phyloP scores from a whole-genome alignment of 2,797 vertebrate species.

The Acanthis flammea region DNA sequence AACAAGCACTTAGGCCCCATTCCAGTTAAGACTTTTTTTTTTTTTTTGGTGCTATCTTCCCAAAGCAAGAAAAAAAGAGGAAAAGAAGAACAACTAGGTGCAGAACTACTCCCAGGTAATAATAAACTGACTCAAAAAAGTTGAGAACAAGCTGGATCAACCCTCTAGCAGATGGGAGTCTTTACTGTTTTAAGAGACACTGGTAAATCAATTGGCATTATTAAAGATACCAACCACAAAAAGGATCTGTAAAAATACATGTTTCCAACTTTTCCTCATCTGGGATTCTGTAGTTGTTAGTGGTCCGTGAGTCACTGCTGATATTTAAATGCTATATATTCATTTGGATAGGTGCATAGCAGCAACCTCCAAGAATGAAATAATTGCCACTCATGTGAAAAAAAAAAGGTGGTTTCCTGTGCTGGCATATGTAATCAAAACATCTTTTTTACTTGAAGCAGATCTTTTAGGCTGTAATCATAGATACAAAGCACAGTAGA shows the following conservation, averaged over 20 bases:
- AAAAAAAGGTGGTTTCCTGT: background rate
- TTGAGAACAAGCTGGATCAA: conserved; percentile 14
- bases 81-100: background rate
- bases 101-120: conserved; percentile 7
- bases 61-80: background rate
- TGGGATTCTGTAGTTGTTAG: conserved; percentile 20
- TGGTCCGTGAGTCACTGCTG: conserved; percentile 11
- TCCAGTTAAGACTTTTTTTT: background rate
- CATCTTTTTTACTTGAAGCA: background rate
- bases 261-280: conserved; percentile 37
- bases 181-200: background rate
- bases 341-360: conserved; percentile 21
- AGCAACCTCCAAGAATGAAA: background rate
- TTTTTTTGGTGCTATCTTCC: background rate
- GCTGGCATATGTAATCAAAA: background rate
- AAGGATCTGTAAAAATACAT: conserved; percentile 22
- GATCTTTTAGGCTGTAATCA: background rate
- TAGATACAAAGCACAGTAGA: background rate
- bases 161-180: background rate
- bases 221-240: conserved; percentile 48
- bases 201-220: conserved; percentile 44
- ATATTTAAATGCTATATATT: background rate
- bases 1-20: background rate
- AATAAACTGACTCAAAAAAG: background rate
- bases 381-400: background rate